Conservation (phyloP, 2,888 invertebrate species). For the Leuctra nigra region DNA sequence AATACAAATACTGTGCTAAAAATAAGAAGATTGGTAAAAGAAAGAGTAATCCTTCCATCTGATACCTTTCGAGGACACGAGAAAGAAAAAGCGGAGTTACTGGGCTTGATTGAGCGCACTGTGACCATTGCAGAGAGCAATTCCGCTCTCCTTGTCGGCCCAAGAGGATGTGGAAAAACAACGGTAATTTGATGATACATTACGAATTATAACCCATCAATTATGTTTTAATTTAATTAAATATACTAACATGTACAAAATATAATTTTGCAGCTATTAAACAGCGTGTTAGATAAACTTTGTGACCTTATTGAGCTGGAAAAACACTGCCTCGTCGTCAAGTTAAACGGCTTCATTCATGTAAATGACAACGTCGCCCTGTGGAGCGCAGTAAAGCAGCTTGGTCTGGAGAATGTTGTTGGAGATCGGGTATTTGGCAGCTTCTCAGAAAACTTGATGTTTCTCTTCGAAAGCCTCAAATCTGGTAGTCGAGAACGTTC, state of each 20-base stretch:
- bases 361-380: slow-evolving; percentile 84
- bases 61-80: slow-evolving; percentile 51
- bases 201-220: too few relatives aligned
- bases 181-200: slow-evolving; percentile 48
- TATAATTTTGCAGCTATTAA: slow-evolving; percentile 60
- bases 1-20: background rate
- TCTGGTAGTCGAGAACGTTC: slow-evolving; percentile 59
- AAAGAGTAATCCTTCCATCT: slow-evolving; percentile 41
- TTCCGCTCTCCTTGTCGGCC: slow-evolving; percentile 79
- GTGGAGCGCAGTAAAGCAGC: slow-evolving; percentile 67
- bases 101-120: slow-evolving; percentile 66
- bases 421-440: slow-evolving; percentile 78
- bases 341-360: slow-evolving; percentile 79
- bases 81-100: slow-evolving; percentile 55
- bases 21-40: slow-evolving; percentile 36
- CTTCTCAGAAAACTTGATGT: slow-evolving; percentile 67
- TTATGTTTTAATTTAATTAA: too few relatives aligned
- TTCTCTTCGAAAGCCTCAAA: slow-evolving; percentile 70
- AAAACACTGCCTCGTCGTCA: slow-evolving; percentile 65
- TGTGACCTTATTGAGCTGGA: slow-evolving; percentile 49
- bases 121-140: slow-evolving; percentile 79
- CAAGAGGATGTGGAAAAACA: slow-evolving; percentile 81
- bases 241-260: too few relatives aligned
- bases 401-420: slow-evolving; percentile 73
- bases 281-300: slow-evolving; percentile 61